phyloP scores from a whole-genome alignment of 2,797 vertebrate species.

The Pitangus sulphuratus region DNA sequence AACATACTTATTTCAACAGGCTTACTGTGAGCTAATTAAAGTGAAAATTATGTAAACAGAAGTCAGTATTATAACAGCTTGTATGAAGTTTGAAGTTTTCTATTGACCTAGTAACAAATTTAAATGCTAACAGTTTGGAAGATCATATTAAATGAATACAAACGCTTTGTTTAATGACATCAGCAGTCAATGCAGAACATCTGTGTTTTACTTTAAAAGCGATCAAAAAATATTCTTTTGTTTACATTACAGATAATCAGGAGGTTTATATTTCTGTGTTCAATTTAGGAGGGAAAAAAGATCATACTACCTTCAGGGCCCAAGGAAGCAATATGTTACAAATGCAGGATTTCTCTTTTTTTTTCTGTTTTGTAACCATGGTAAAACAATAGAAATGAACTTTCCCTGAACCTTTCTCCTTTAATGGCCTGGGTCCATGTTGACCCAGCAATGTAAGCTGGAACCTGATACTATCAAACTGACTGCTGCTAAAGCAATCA shows the following conservation, averaged over 20 bases:
- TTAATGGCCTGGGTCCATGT: slow-evolving; percentile 92
- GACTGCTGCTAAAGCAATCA: slow-evolving; percentile 96
- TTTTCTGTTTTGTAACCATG: slow-evolving; percentile 90
- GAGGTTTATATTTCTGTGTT: slow-evolving; percentile 84
- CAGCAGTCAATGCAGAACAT: slow-evolving; percentile 70
- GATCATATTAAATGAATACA: slow-evolving; percentile 75
- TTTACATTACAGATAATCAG: slow-evolving; percentile 80
- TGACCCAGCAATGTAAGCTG: slow-evolving; percentile 92
- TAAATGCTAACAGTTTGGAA: slow-evolving; percentile 65
- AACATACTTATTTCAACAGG: slow-evolving; percentile 47
- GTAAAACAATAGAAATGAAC: slow-evolving; percentile 97
- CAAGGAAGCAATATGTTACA: slow-evolving; percentile 86
- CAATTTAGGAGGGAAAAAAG: slow-evolving; percentile 82
- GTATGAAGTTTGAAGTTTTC: slow-evolving; percentile 56
- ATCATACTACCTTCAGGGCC: slow-evolving; percentile 78
- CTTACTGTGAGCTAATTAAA: slow-evolving; percentile 57
- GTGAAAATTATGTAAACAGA: slow-evolving; percentile 50
- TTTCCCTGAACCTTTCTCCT: slow-evolving; percentile 98
- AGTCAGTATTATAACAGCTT: neutral
- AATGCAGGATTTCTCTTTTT: slow-evolving; percentile 80
- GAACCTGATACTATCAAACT: slow-evolving; percentile 94
- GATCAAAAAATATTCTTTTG: slow-evolving; percentile 74
- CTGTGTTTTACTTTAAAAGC: slow-evolving; percentile 73
- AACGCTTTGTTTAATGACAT: slow-evolving; percentile 73
- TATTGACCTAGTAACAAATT: slow-evolving; percentile 66